These are phyloP conservation scores for Coccyzus lansbergi DNA, from an alignment of 2,797 vertebrate genomes.

Conservation along the genomic window DNA sequence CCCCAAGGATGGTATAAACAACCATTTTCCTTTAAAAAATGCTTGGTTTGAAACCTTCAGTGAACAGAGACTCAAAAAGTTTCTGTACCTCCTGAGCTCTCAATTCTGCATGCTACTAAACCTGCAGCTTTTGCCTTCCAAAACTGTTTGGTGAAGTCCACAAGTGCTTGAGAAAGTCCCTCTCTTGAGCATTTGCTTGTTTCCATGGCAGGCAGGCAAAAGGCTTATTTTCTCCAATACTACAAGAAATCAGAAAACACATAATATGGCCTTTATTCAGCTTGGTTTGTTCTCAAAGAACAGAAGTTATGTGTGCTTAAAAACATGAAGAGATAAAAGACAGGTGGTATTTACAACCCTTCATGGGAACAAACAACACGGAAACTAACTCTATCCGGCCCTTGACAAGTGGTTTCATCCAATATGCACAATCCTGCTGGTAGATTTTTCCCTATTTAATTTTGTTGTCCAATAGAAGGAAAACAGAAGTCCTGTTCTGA, in stretches of 20 bases:
- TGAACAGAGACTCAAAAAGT: neutral
- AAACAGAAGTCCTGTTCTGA: neutral
- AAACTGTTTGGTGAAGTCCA: neutral
- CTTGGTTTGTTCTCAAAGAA: neutral
- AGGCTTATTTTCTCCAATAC: constrained; percentile 83
- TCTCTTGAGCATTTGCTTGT: neutral
- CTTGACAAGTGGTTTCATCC: neutral
- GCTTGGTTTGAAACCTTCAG: neutral
- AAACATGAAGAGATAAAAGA: neutral
- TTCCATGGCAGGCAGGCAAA: neutral
- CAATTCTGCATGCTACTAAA: neutral
- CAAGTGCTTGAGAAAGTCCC: neutral
- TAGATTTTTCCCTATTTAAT: neutral
- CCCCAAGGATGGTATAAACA: constrained; percentile 7
- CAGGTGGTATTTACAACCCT: neutral
- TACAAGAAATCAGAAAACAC: constrained; percentile 62
- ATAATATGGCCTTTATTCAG: constrained; percentile 13
- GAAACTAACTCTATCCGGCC: neutral
- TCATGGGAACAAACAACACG: neutral
- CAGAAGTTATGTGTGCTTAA: neutral
- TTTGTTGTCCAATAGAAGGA: neutral
- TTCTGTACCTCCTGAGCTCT: neutral
- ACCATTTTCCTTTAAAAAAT: constrained; percentile 2
- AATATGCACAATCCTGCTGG: neutral
- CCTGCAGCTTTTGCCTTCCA: neutral